Evolutionary conservation across 2,888 invertebrate species (phyloP), one percentile per base, ranked within the genome.

Genomic region (Pollenia amentaria): DNA sequence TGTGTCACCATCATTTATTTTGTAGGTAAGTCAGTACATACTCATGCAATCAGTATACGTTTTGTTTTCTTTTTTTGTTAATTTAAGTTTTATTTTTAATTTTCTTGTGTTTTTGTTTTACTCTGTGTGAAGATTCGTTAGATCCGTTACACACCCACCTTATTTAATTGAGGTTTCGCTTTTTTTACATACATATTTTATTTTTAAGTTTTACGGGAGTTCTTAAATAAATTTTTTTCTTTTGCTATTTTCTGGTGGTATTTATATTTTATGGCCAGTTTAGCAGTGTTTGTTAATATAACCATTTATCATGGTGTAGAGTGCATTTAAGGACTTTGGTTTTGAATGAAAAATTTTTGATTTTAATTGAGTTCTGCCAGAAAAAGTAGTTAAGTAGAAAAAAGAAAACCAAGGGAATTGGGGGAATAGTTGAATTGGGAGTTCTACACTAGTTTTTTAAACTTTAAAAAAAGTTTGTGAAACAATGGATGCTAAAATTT

Each of bases 241-340:
- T 73, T 67, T 29, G 6, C 12, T 38, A 2, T 55, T 21, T 21
- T 11, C n/a, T 60, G 7, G 9, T 38, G 21, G 0, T 46, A 38
- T 40, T 21, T 48, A n/a, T 42, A n/a, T 60, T 48, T 67, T 55
- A 60, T 67, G 18, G n/a, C 12, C 51, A 67, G 42, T 9, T 21
- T 16, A 12, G 21, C 18, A 38, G 48, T 48, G 3, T 75, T 44
- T 10, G 44, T 51, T 53, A 69, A 44, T 16, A 57, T 51, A 29
- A 42, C 1, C 73, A 80, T 62, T 80, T 70, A 16, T 64, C 55
- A 78, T 38, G 42, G 44, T 29, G 38, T 42, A 18, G 64, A 65
- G 60, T 75, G 73, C 78, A 77, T 55, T 69, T 78, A 69, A 78
- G 69, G 70, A 51, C 62, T 60, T 73, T 60, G 57, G 72, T 42